Evolutionary conservation across 2,113 vertebrate genomes (phyloP).

Genomic region (Dascyllus trimaculatus): DNA sequence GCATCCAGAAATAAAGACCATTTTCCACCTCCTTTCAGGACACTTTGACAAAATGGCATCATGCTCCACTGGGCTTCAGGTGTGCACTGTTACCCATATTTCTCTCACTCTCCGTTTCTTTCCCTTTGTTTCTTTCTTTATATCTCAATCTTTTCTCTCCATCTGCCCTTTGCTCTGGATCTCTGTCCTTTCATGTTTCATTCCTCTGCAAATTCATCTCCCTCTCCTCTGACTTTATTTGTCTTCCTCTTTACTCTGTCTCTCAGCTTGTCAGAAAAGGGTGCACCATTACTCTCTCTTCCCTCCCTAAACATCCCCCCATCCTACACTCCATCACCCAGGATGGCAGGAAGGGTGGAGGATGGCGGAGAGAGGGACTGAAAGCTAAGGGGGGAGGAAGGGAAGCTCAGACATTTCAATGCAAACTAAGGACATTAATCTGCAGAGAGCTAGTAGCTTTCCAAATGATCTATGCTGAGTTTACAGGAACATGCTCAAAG

Average conservation of each 20-base stretch:
- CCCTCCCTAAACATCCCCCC: constrained; percentile 17
- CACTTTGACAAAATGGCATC: constrained; percentile 23
- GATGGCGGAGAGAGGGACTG: neutral
- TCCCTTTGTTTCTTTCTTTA: neutral
- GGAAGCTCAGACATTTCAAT: constrained; percentile 42
- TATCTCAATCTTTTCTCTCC: neutral
- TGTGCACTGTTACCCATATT: constrained; percentile 3
- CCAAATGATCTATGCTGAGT: constrained; percentile 49
- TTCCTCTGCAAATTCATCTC: constrained; percentile 29
- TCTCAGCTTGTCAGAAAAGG: constrained; percentile 33
- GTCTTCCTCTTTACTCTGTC: constrained; percentile 19
- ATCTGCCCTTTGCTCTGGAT: neutral
- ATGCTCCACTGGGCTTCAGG: neutral
- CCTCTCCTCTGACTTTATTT: constrained; percentile 16
- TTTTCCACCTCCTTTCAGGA: constrained; percentile 10
- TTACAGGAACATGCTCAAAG: constrained; percentile 42
- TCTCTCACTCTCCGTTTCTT: constrained; percentile 1
- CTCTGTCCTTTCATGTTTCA: constrained; percentile 5
- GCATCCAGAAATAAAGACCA: neutral
- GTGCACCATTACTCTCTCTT: constrained; percentile 45
- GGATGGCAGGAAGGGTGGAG: constrained; percentile 26
- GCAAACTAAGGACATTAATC: constrained; percentile 54
- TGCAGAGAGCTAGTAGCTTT: constrained; percentile 24
- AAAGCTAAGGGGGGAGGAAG: constrained; percentile 11
- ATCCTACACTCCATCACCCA: constrained; percentile 44